Evolutionary conservation across 2,888 invertebrate species (phyloP), one percentile per base, ranked within the genome.

Genomic region (Hypolimnas misippus): DNA sequence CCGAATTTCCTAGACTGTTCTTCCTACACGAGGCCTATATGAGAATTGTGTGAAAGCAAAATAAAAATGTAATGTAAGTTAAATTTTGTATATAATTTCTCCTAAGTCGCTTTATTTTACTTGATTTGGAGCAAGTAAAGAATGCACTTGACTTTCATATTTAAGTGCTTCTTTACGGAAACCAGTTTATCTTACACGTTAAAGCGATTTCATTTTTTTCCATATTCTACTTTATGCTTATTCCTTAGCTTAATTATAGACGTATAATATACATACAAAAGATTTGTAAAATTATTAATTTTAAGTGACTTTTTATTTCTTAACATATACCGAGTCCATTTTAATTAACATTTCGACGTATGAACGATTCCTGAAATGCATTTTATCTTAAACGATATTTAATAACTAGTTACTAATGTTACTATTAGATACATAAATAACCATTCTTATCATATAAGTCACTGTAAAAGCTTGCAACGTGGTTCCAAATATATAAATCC

Each of bases 81-180:
- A 54, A 49, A 29, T 29, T 12, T 5, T 60, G 53, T 60, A 60
- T 60, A 60, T 54, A 54, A 29, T 42, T 53, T 31, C 14, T 29
- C 14, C 33, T 51, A 19, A 46, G 53, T 33, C 38, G 53, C 49
- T 57, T 29, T 44, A 42, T 40, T 46, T 40, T n/a, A 38, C 35
- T 50, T 57, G n/a, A 57, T 54, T 62, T 65, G 66, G 69, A 65
- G 70, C 67, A 60, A 72, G 76, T 79, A 77, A 78, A 84, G 73
- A 76, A 76, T 70, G 75, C 74, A 81, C 82, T 86, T 85, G 85
- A 86, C 79, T 75, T n/a, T 46, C 40, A 59, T 59, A 74, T 76
- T 84, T 82, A 84, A 85, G 82, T 81, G 76, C 76, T 78, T 79
- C 80, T 81, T 84, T 78, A 78, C 80, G 50, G 73, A 52, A 8